phyloP scores from a whole-genome alignment of 2,888 invertebrate genomes.

The Choristoneura rosaceana region DNA sequence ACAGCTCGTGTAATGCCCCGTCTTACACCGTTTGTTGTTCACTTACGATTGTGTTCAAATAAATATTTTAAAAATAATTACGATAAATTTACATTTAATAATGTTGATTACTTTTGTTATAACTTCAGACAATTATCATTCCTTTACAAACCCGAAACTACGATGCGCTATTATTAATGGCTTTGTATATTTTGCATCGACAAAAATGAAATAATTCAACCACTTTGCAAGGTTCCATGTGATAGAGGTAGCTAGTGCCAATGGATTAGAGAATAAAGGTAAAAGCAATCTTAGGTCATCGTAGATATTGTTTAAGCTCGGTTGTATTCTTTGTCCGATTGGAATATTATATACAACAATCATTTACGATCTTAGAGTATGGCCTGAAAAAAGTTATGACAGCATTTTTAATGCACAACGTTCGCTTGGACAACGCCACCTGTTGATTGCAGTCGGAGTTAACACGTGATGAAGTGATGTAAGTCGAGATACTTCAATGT shows the following conservation, averaged over 20 bases:
- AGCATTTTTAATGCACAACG: too few relatives aligned
- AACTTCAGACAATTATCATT: not conserved
- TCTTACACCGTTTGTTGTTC: conserved; percentile 5
- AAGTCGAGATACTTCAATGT: too few relatives aligned
- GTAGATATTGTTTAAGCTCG: conserved; percentile 34
- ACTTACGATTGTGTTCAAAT: conserved; percentile 5
- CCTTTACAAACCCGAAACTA: conserved; percentile 6
- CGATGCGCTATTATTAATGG: conserved; percentile 15
- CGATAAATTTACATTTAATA: not conserved
- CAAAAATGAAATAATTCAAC: conserved; percentile 23
- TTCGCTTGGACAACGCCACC: too few relatives aligned
- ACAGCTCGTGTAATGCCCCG: not conserved
- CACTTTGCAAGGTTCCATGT: conserved; percentile 71
- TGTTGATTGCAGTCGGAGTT: too few relatives aligned
- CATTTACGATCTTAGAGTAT: too few relatives aligned
- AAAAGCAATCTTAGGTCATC: conserved; percentile 40
- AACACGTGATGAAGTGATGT: too few relatives aligned
- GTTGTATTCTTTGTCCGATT: conserved; percentile 18
- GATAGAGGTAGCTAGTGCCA: conserved; percentile 81
- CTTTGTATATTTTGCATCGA: conserved; percentile 23
- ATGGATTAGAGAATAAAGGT: conserved; percentile 56
- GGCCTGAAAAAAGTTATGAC: too few relatives aligned
- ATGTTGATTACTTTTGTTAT: not conserved
- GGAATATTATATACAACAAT: not conserved
- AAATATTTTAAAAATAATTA: not conserved